Percentiles rank a stretch among this genome's conserved stretches.
These are phyloP conservation scores for Polydrusus pterygomalis DNA, from an alignment of 2,888 invertebrate species.

Conservation along the genomic window DNA sequence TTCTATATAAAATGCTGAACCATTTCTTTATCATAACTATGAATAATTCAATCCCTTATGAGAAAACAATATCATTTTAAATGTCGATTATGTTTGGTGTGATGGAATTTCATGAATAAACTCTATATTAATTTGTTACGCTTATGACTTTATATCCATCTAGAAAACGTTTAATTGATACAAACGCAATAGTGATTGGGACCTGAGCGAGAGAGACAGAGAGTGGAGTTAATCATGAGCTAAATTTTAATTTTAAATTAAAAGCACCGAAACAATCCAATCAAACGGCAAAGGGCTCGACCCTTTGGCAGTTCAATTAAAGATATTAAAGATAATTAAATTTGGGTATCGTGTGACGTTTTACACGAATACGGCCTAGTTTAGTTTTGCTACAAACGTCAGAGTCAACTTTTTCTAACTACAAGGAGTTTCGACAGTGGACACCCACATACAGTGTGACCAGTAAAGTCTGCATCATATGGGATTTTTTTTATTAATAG, in stretches of 20 bases:
- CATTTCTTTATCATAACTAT: too few relatives aligned
- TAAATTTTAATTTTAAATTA: constrained; percentile 12
- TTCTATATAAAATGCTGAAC: too few relatives aligned
- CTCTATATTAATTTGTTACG: neutral
- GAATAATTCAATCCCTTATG: neutral
- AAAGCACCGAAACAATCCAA: neutral
- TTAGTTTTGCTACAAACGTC: too few relatives aligned
- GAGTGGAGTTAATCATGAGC: neutral
- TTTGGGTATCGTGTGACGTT: neutral
- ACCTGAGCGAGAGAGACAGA: neutral
- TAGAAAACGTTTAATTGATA: neutral
- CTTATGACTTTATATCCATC: neutral
- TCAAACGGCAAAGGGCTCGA: neutral
- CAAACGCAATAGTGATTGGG: neutral
- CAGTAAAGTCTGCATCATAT: too few relatives aligned
- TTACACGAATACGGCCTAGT: too few relatives aligned
- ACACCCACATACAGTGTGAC: too few relatives aligned
- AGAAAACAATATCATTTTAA: neutral
- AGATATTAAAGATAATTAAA: neutral
- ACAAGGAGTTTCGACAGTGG: too few relatives aligned
- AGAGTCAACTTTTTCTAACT: too few relatives aligned
- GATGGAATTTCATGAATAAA: too few relatives aligned
- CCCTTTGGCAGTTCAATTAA: neutral
- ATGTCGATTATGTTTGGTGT: too few relatives aligned
- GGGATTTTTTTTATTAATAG: too few relatives aligned